Base-by-base conservation (phyloP, 2,113 vertebrate genomes). In the Rhynchopsitta pachyrhyncha region DNA sequence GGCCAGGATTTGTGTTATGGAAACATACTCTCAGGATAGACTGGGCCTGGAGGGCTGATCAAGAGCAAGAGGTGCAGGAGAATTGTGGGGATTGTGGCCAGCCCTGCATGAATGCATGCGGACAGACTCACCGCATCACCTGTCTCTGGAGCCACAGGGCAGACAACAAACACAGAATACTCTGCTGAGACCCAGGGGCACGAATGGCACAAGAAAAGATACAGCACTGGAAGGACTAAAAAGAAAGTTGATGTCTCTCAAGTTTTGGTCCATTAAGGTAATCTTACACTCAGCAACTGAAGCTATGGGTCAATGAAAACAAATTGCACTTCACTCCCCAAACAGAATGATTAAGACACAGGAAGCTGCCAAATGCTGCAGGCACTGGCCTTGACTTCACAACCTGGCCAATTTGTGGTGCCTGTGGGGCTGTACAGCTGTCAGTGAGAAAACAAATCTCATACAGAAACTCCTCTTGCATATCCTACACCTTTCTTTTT, bases 251-350 rank as follows among this genome's bases (percentile, higher is more conserved):
- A 11, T 86, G 74, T 82, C 67, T 89, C 84, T 89, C 70, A 66
- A 86, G 81, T 88, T 94, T 90, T 85, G 78, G 78, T 80, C 78
- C 91, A 94, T 95, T 95, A 90, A 39, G 78, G 95, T 95, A 97
- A 98, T 92, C 85, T 95, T 95, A 95, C 85, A 89, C 96, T 73
- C 87, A 92, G 85, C 88, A 77, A 92, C 81, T 64, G 83, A 86
- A 90, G 94, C 92, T 93, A 64, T 93, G 95, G 97, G 96, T 98
- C 97, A 97, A 5, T 62, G 96, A 91, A 95, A 97, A 97, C 97
- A 98, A 97, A 97, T 97, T 96, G 84, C 71, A 92, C 44, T 52
- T 96, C 73, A 68, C 92, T 88, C 90, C 79, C 86, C 88, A 91
- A 94, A 90, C 83, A 92, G 83, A 82, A 82, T 84, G 93, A 97